Percentiles rank a stretch among this genome's conserved stretches.
phyloP scores from a whole-genome alignment of 2,113 vertebrate species.

The Pantherophis guttatus region DNA sequence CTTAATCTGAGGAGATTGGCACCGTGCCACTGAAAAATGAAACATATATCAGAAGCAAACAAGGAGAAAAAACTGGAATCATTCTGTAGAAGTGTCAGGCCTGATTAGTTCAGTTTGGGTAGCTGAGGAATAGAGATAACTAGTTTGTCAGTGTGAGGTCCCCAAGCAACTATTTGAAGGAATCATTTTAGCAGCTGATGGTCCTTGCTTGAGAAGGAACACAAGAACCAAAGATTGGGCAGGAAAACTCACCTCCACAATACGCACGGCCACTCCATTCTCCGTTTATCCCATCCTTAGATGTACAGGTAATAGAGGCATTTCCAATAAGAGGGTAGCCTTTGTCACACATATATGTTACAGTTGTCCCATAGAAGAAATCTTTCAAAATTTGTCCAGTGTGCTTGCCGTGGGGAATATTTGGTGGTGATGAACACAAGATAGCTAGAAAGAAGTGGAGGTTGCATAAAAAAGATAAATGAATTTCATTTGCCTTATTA shows the following conservation, averaged over 20 bases:
- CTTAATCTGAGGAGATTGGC: background rate
- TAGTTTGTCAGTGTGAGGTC: background rate
- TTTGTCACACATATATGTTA: slow-evolving; percentile 44
- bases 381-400: background rate
- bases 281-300: slow-evolving; percentile 46
- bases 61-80: background rate
- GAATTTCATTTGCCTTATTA: background rate
- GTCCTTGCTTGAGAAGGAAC: background rate
- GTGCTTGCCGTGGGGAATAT: slow-evolving; percentile 57
- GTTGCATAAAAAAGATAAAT: background rate
- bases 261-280: slow-evolving; percentile 51
- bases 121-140: background rate
- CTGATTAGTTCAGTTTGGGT: background rate
- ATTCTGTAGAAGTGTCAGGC: background rate
- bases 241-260: slow-evolving; percentile 33
- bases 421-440: slow-evolving; percentile 51
- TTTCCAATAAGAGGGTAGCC: slow-evolving; percentile 52
- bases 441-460: slow-evolving; percentile 55
- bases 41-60: background rate
- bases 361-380: slow-evolving; percentile 50
- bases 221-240: background rate
- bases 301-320: slow-evolving; percentile 62
- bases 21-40: slow-evolving; percentile 30
- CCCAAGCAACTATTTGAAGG: background rate
- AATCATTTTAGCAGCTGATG: background rate